phyloP scores from a whole-genome alignment of 1,140 invertebrate species.

The Drosophila athabasca region DNA sequence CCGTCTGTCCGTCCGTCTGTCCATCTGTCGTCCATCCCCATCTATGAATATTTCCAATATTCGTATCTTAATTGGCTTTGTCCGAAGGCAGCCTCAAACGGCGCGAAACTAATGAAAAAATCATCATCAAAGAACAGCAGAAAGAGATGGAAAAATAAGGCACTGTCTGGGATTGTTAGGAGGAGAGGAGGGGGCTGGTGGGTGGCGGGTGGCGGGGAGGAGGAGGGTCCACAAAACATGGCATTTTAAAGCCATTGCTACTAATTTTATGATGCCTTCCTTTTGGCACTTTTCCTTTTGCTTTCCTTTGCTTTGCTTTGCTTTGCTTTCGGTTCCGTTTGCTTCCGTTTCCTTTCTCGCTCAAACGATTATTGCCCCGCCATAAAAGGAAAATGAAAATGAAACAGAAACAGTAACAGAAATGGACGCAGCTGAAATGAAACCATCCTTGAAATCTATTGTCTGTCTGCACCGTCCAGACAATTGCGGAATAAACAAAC shows the following conservation, averaged over 20 bases:
- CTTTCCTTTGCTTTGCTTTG: conserved; percentile 1
- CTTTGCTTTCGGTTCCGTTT: conserved; percentile 15
- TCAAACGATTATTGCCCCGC: conserved; percentile 72
- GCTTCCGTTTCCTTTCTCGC: conserved; percentile 46
- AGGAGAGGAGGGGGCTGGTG: conserved; percentile 3
- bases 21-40: neutral
- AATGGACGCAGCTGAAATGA: conserved; percentile 60
- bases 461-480: conserved; percentile 61
- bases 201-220: neutral
- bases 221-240: conserved; percentile 38
- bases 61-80: conserved; percentile 50
- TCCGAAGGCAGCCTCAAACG: conserved; percentile 52
- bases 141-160: conserved; percentile 33
- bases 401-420: conserved; percentile 14
- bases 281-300: conserved; percentile 55
- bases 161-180: conserved; percentile 8
- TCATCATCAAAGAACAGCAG: conserved; percentile 52
- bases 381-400: conserved; percentile 60
- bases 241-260: conserved; percentile 75
- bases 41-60: conserved; percentile 37
- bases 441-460: conserved; percentile 79
- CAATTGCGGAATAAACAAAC: conserved; percentile 56
- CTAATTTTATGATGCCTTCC: conserved; percentile 72
- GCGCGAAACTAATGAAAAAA: conserved; percentile 75
- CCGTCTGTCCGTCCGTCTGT: conserved; percentile 11